These are phyloP conservation scores for Nemopilema nomurai DNA, from an alignment of 30 jellyfish, hydroid and myxozoan species.

Conservation along the genomic window DNA sequence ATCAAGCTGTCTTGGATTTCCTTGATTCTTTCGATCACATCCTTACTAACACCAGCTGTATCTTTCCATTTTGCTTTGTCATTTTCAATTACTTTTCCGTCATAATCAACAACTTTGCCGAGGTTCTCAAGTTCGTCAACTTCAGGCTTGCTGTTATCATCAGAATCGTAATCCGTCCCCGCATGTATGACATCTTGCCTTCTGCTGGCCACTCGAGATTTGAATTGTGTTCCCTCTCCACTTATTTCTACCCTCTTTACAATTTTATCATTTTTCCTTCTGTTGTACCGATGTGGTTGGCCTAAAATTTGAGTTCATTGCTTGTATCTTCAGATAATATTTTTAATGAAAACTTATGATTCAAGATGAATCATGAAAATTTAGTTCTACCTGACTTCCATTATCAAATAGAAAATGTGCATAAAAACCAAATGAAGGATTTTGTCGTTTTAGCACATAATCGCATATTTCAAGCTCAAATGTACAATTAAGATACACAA, in stretches of 20 bases:
- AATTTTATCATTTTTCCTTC: constrained; percentile 10
- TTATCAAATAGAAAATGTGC: no score
- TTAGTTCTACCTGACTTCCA: no score
- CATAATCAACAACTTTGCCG: constrained; percentile 87
- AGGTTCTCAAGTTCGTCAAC: constrained; percentile 86
- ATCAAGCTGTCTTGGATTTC: constrained; percentile 92
- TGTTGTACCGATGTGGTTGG: constrained; percentile 26
- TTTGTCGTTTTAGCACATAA: no score
- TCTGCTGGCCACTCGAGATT: constrained; percentile 36
- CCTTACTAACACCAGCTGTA: constrained; percentile 74
- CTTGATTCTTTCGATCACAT: constrained; percentile 84
- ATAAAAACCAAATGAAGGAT: no score
- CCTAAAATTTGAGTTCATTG: constrained; percentile 3
- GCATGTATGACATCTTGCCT: constrained; percentile 96
- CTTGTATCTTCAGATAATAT: not conserved
- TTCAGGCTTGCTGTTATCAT: constrained; percentile 49
- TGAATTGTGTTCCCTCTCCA: not conserved
- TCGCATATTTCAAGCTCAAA: no score
- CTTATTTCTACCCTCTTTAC: constrained; percentile 63
- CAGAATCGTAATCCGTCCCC: constrained; percentile 67
- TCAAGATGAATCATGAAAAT: no score
- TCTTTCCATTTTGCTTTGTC: constrained; percentile 59
- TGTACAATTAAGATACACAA: not conserved
- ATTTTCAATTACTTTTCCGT: constrained; percentile 66
- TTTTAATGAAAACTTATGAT: not conserved